Conservation (phyloP, 2,888 invertebrate genomes). For the Euproctis similis region DNA sequence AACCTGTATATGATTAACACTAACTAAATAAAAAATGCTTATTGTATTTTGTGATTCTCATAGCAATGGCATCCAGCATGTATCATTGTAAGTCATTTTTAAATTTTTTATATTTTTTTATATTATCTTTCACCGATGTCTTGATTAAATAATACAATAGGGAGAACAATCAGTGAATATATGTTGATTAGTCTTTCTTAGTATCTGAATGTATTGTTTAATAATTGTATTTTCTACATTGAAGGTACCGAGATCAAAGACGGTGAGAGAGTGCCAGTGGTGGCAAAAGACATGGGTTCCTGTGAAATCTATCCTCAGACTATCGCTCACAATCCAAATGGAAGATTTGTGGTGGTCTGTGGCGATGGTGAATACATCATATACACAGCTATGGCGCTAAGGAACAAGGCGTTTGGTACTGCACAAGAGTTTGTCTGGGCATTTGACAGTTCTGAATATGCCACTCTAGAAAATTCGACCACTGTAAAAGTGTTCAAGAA, state of each 20-base stretch:
- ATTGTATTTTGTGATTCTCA: neutral
- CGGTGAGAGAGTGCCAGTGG: conserved; percentile 93
- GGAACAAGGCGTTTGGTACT: conserved; percentile 98
- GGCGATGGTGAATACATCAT: conserved; percentile 99
- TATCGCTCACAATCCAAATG: conserved; percentile 98
- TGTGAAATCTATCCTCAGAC: conserved; percentile 99
- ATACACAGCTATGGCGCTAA: conserved; percentile 98
- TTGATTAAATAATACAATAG: no score
- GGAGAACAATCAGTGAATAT: no score
- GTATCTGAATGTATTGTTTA: no score
- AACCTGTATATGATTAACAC: neutral
- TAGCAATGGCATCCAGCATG: conserved; percentile 1
- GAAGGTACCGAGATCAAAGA: conserved; percentile 84
- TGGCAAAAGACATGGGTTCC: conserved; percentile 98
- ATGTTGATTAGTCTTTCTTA: neutral
- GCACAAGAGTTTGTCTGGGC: conserved; percentile 99
- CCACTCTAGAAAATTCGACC: conserved; percentile 91
- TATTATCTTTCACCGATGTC: no score
- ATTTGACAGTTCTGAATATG: conserved; percentile 94
- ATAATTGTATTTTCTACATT: conserved; percentile 3
- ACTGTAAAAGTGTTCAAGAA: conserved; percentile 97
- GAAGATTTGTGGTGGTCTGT: conserved; percentile 93
- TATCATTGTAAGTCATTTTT: neutral
- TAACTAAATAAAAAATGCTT: neutral
- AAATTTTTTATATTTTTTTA: neutral